Conservation (phyloP, 2,113 vertebrate species). For the Microcebus griseorufus region DNA sequence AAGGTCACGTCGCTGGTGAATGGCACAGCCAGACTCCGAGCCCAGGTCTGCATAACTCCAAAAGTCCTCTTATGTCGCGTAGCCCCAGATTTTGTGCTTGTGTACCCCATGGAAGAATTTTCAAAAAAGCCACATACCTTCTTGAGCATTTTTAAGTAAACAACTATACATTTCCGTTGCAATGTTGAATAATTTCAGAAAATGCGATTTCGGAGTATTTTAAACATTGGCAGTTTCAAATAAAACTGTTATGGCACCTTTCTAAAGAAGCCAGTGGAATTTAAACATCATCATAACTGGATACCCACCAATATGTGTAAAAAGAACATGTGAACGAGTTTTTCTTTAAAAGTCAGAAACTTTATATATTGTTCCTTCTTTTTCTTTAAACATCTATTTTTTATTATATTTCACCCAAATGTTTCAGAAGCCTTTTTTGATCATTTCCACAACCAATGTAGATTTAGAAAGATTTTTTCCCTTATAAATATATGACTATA, state of each 20-base stretch:
- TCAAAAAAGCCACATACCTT: background rate
- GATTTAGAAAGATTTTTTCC: background rate
- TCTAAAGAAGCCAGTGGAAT: background rate
- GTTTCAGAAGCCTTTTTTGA: background rate
- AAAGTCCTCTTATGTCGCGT: background rate
- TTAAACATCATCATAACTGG: background rate
- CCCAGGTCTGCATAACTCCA: background rate
- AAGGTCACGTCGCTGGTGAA: background rate
- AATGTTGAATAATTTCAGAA: background rate
- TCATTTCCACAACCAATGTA: background rate
- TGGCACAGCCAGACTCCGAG: background rate
- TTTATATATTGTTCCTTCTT: background rate
- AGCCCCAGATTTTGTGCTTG: background rate
- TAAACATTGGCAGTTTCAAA: background rate
- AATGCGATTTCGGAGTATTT: background rate
- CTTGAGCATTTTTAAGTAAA: background rate
- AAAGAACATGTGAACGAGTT: background rate
- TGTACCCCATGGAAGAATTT: background rate
- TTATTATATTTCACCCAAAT: background rate
- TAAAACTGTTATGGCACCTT: background rate
- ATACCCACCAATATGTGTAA: background rate
- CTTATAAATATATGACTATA: background rate
- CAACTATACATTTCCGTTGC: background rate
- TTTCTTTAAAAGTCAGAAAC: slow-evolving; percentile 41
- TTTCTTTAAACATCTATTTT: background rate